phyloP scores from a whole-genome alignment of 2,888 invertebrate species.

The Microdon myrmicae region DNA sequence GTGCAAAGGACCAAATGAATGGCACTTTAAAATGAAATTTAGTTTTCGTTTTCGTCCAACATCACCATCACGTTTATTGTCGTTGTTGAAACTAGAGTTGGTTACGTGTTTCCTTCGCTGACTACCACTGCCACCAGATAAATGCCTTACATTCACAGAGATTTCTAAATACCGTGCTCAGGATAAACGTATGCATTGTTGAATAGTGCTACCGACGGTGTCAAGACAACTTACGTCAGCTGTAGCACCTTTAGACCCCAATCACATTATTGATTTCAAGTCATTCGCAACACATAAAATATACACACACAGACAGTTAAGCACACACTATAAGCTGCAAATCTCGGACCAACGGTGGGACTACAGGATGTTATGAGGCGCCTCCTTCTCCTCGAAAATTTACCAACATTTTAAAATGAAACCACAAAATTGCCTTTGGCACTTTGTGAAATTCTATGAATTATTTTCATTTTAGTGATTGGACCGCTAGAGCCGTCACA shows the following conservation, averaged over 20 bases:
- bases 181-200: slow-evolving; percentile 49
- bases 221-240: slow-evolving; percentile 46
- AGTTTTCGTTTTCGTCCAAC: slow-evolving; percentile 43
- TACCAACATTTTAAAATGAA: slow-evolving; percentile 47
- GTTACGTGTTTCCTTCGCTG: slow-evolving; percentile 6
- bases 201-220: slow-evolving; percentile 37
- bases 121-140: slow-evolving; percentile 14
- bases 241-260: slow-evolving; percentile 42
- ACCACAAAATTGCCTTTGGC: slow-evolving; percentile 48
- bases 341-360: slow-evolving; percentile 1
- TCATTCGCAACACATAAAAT: slow-evolving; percentile 35
- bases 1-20: slow-evolving; percentile 46
- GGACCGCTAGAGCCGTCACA: slow-evolving; percentile 32
- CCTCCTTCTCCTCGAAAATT: slow-evolving; percentile 32
- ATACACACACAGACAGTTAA: too few relatives aligned
- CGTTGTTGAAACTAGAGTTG: slow-evolving; percentile 15
- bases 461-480: slow-evolving; percentile 41
- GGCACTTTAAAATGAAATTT: slow-evolving; percentile 50
- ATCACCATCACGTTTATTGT: slow-evolving; percentile 17
- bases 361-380: slow-evolving; percentile 37
- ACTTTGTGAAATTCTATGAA: slow-evolving; percentile 44
- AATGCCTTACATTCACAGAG: slow-evolving; percentile 47
- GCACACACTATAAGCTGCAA: slow-evolving; percentile 30
- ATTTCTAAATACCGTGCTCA: slow-evolving; percentile 47
- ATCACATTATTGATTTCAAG: slow-evolving; percentile 50